Conservation (phyloP, 2,888 invertebrate genomes). For the Sinohyriopsis cumingii region DNA sequence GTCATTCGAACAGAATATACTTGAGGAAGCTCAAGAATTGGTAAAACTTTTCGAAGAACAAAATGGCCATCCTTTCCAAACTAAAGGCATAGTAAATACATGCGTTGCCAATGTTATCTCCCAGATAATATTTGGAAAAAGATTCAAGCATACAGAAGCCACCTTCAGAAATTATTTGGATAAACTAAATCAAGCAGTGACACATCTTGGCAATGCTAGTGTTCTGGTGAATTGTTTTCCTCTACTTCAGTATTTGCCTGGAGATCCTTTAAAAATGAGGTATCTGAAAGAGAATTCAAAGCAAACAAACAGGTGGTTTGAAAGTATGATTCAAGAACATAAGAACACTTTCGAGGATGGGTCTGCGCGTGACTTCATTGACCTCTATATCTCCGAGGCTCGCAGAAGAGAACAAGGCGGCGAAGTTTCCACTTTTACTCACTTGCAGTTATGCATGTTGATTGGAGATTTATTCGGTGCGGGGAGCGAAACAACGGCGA, state of each 20-base stretch:
- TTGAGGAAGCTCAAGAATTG: conserved; percentile 22
- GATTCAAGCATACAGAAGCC: conserved; percentile 21
- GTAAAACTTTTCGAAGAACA: conserved; percentile 8
- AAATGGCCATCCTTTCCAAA: conserved; percentile 19
- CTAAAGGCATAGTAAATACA: conserved; percentile 13
- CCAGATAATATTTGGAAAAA: no score
- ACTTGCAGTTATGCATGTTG: conserved; percentile 24
- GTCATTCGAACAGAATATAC: conserved; percentile 15
- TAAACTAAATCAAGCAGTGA: conserved; percentile 3
- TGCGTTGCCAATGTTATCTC: no score
- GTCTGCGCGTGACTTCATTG: conserved; percentile 14
- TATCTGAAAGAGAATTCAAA: neutral
- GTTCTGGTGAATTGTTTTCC: conserved; percentile 14
- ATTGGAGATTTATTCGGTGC: conserved; percentile 51
- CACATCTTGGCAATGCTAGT: neutral
- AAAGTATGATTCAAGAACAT: conserved; percentile 8
- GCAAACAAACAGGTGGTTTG: conserved; percentile 3
- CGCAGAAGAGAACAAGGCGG: conserved; percentile 1
- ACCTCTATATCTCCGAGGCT: conserved; percentile 19
- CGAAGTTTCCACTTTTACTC: conserved; percentile 10
- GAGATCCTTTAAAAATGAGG: conserved; percentile 17
- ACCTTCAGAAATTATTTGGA: conserved; percentile 21
- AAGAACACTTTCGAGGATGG: conserved; percentile 6
- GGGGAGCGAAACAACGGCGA: conserved; percentile 81
- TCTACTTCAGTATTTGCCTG: conserved; percentile 18